Evolutionary conservation across 2,113 vertebrate species (phyloP), one percentile per base, ranked within the genome.

Genomic region (Pipa parva): DNA sequence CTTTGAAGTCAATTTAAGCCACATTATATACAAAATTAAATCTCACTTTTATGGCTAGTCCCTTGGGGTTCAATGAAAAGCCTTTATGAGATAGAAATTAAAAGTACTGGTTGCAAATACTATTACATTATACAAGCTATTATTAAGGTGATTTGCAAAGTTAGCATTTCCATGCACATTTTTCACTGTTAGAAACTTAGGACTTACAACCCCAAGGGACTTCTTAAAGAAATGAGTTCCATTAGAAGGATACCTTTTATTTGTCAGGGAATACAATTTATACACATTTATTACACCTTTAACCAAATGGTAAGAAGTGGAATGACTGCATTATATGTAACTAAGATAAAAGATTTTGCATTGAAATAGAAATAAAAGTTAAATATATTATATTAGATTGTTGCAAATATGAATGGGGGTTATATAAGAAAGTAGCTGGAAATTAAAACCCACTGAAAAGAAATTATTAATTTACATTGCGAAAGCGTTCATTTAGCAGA

Each of bases 31-130:
- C 84, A 89, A 88, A 89, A 89, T 90, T 90, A 89, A 90, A 88
- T 89, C 84, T 87, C 88, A 88, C 80, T 88, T 89, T 89, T 89
- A 89, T 88, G 82, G 87, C 84, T 88, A 86, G 83, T 83, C 87
- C 87, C 88, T 88, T 87, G 87, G 85, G 87, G 87, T 89, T 90
- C 85, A 87, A 86, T 84, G 87, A 82, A 87, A 88, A 86, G 83
- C 77, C 82, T 89, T 90, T 91, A 90, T 87, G 87, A 91, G 84
- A 83, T 88, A 87, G 86, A 90, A 91, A 90, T 91, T 89, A 89
- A 90, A 88, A 89, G 84, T 88, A 88, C 82, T 86, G 80, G 81
- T 85, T 87, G 81, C 88, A 90, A 89, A 89, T 87, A 89, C 82
- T 88, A 89, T 88, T 90, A 85, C 83, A 88, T 86, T 85, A 85